These are phyloP conservation scores for Oxystoma pomonae DNA, from an alignment of 2,888 invertebrate species.

Conservation along the genomic window DNA sequence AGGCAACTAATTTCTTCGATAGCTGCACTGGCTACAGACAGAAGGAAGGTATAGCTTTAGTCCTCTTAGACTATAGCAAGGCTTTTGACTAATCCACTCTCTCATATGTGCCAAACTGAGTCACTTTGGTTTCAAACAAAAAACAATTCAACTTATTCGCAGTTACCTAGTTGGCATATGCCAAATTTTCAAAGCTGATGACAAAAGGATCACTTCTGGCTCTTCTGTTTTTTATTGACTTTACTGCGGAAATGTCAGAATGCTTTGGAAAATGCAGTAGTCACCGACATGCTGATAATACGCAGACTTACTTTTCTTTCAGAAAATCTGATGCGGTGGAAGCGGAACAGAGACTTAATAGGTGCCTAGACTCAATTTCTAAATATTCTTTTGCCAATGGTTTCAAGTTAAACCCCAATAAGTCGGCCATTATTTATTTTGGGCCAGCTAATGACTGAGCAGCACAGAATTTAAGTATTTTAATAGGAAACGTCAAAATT, in stretches of 20 bases:
- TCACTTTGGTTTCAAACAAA: not conserved
- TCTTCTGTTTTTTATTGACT: not conserved
- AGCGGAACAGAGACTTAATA: not conserved
- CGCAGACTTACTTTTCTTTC: not conserved
- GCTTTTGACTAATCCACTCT: not conserved
- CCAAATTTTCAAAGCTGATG: not conserved
- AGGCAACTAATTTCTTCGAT: too few relatives aligned
- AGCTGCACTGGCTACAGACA: too few relatives aligned
- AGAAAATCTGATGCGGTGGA: not conserved
- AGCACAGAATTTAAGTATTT: not conserved
- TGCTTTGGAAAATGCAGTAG: not conserved
- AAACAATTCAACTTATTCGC: not conserved
- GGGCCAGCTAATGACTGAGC: not conserved
- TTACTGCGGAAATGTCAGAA: not conserved
- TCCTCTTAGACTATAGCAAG: not conserved
- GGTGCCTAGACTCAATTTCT: not conserved
- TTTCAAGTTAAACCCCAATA: not conserved
- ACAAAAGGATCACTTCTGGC: not conserved
- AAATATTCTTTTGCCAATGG: not conserved
- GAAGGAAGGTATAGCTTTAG: not conserved
- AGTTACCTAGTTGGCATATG: not conserved
- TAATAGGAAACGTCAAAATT: not conserved
- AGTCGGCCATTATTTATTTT: not conserved
- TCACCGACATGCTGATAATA: constrained; percentile 3
- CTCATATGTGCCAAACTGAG: not conserved